Evolutionary conservation across 1,140 invertebrate genomes (phyloP), one percentile per base, ranked within the genome.

Genomic region (Plectrocnemia conspersa): DNA sequence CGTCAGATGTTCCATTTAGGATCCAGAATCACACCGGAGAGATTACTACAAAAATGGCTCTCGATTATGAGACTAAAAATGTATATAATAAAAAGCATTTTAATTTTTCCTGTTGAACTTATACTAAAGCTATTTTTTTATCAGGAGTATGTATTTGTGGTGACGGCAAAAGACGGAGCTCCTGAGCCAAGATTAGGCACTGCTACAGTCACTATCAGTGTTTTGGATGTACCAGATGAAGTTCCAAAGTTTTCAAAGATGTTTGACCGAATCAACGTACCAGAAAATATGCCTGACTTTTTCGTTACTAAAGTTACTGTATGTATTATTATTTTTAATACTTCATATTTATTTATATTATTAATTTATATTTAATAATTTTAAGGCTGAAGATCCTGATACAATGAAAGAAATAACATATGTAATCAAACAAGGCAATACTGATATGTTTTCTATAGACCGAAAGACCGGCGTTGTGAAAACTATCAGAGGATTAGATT

Each of bases 131-230:
- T 24, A 50, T 58, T 56, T 35, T 49, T 60, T 60, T 63, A 59
- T 61, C 67, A 84, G 76, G 85, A 86, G 53, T 89, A 89, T 66
- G 82, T 82, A 58, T 89, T 93, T 67, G 85, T 89, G 21, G 87
- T 96, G 0, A 91, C 88, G 2, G 93, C 92, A 2, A 88, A 84
- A 66, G 93, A 96, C 68, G 85, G 85, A 21, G 92, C 89, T 3
- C 79, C 83, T 0, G 89, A 94, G 74, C 82, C 85, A n/a, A 78
- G 87, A 16, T 76, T 93, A 42, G 88, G 89, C 0, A 93, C 90
- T 0, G 89, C 91, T 0, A 89, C 86, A 3, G 90, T 95, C 0
- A 87, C 86, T 0, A 83, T 97, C 1, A 72, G 80, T 55, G 77
- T 79, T 0, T 63, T 70, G 19, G 93, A 97, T 68, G 71, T 86